A percentile compares a stretch with the other conserved stretches of the same genome.
Conservation (phyloP, 2,888 invertebrate genomes). For the Eupithecia pulchellata region DNA sequence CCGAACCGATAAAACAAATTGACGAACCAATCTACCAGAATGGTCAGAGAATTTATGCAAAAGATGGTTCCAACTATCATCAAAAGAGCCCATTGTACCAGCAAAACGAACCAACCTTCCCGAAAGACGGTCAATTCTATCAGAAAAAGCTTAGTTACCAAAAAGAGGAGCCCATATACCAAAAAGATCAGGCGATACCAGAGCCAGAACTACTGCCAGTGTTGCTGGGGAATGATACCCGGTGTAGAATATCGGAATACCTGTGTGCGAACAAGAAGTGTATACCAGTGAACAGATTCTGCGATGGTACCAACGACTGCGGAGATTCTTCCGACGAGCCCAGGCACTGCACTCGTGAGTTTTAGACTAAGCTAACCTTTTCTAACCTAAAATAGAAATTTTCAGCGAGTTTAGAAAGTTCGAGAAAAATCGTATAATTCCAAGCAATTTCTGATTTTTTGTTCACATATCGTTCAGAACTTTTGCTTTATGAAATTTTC, state of each 20-base stretch:
- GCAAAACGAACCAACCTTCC: constrained; percentile 7
- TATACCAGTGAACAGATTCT: constrained; percentile 89
- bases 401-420: neutral
- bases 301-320: constrained; percentile 92
- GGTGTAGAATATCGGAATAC: constrained; percentile 89
- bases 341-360: constrained; percentile 93
- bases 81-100: constrained; percentile 1
- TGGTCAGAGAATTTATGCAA: constrained; percentile 7
- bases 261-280: constrained; percentile 88
- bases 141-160: constrained; percentile 8
- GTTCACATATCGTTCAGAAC: neutral
- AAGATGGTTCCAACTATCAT: neutral
- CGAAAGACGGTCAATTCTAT: neutral
- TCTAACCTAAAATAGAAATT: neutral
- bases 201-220: constrained; percentile 76
- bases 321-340: constrained; percentile 93
- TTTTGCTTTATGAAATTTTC: neutral
- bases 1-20: neutral
- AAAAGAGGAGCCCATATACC: constrained; percentile 49
- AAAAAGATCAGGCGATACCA: constrained; percentile 65
- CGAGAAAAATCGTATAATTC: constrained; percentile 4
- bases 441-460: constrained; percentile 3
- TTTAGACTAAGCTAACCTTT: constrained; percentile 21
- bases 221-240: constrained; percentile 75
- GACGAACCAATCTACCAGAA: constrained; percentile 16